Percentiles rank a stretch among this genome's conserved stretches.
Evolutionary conservation across 2,888 invertebrate genomes (phyloP).

Genomic region (Heliconius cydno): DNA sequence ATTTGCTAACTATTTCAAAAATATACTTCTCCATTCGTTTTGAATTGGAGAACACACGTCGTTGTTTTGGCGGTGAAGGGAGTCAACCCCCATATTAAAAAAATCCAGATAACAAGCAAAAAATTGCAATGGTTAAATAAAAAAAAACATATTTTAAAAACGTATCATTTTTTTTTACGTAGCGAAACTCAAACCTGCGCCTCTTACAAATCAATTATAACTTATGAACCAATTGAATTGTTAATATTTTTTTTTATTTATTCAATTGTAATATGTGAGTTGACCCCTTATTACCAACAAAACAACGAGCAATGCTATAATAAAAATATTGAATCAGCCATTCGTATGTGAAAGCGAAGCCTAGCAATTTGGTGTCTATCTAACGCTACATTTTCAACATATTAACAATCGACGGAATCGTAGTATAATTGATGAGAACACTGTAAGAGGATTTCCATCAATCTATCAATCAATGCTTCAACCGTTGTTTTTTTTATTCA

Average conservation of each 20-base stretch:
- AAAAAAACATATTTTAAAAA: no score
- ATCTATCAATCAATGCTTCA: constrained; percentile 10
- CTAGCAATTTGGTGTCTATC: constrained; percentile 48
- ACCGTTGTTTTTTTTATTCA: constrained; percentile 29
- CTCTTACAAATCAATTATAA: no score
- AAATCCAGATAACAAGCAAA: no score
- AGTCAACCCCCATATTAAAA: background rate
- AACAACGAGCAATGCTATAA: constrained; percentile 42
- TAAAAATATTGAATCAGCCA: constrained; percentile 55
- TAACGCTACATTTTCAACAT: constrained; percentile 44
- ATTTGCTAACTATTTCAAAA: constrained; percentile 66
- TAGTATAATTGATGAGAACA: constrained; percentile 45
- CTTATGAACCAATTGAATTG: no score
- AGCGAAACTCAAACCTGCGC: no score
- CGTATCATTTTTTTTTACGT: no score
- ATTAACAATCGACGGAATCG: constrained; percentile 53
- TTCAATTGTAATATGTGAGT: background rate
- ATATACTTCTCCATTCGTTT: constrained; percentile 67
- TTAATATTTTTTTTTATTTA: background rate
- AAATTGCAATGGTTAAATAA: no score
- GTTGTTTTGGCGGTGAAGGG: background rate
- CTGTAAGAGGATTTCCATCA: constrained; percentile 37
- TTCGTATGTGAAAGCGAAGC: constrained; percentile 53
- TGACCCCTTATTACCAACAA: background rate
- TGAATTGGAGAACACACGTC: constrained; percentile 58